Percentiles rank a stretch among this genome's conserved stretches.
phyloP scores from a whole-genome alignment of 2,113 vertebrate species.

The Aegithalos caudatus region DNA sequence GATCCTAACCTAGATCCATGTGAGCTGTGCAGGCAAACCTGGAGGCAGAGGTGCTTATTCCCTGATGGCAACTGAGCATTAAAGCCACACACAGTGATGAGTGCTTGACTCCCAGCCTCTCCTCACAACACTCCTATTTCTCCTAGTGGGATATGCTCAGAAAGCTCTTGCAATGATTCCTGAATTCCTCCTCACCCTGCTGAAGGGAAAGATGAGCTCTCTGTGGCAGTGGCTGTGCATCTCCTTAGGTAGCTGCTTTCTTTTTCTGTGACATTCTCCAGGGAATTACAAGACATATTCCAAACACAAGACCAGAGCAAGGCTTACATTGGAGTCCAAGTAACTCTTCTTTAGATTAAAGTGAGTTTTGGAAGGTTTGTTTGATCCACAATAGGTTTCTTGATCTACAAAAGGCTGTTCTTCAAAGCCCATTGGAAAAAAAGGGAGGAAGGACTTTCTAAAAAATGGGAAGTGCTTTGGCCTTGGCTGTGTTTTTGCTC shows the following conservation, averaged over 20 bases:
- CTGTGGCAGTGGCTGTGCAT: too few species aligned
- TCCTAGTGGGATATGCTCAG: not conserved
- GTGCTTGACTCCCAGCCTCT: not conserved
- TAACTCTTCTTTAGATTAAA: not conserved
- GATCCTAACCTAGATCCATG: not conserved
- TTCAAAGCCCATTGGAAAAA: not conserved
- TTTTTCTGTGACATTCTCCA: not conserved
- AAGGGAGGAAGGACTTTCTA: not conserved
- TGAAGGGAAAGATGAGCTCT: rapidly evolving
- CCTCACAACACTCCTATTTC: not conserved
- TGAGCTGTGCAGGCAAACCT: not conserved
- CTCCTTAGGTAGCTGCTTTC: not conserved
- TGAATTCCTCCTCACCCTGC: not conserved
- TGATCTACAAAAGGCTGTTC: not conserved
- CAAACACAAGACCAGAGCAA: not conserved
- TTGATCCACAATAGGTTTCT: not conserved
- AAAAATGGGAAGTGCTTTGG: not conserved
- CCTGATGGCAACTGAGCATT: not conserved
- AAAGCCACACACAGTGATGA: not conserved
- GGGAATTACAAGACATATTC: not conserved
- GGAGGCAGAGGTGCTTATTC: not conserved
- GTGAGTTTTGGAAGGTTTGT: not conserved
- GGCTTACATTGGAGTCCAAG: not conserved
- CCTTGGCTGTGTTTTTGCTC: not conserved
- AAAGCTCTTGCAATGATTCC: not conserved